Evolutionary conservation across 2,888 invertebrate species (phyloP).

Genomic region (Melanostoma scalare): DNA sequence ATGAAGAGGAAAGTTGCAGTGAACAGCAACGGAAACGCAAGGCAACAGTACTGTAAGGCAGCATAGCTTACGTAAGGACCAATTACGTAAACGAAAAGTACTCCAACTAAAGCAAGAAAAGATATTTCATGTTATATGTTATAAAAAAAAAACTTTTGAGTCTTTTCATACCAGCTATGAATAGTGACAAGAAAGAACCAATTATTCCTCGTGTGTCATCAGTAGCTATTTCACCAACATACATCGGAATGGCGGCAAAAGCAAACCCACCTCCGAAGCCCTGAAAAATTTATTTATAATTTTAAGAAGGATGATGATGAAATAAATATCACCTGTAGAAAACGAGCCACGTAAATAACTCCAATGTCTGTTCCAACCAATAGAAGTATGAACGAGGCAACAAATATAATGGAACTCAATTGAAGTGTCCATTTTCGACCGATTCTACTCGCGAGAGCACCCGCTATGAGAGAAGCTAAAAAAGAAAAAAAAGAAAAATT

Average conservation of each 20-base stretch:
- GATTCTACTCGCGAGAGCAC: constrained; percentile 85
- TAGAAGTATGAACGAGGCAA: constrained; percentile 87
- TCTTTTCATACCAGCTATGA: constrained; percentile 83
- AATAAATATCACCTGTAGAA: constrained; percentile 76
- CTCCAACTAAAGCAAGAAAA: constrained; percentile 82
- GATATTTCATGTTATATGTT: background rate
- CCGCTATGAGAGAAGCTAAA: constrained; percentile 87
- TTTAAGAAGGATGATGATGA: background rate
- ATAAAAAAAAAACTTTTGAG: background rate
- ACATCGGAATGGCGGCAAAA: constrained; percentile 90
- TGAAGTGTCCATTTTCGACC: constrained; percentile 88
- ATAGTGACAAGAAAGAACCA: constrained; percentile 90
- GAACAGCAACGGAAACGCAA: constrained; percentile 85
- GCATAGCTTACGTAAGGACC: constrained; percentile 89
- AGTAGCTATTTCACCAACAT: constrained; percentile 92
- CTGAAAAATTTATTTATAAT: constrained; percentile 47
- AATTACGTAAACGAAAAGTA: constrained; percentile 86
- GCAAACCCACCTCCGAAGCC: constrained; percentile 87
- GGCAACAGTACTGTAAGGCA: constrained; percentile 86
- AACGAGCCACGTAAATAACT: constrained; percentile 83
- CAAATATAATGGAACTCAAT: constrained; percentile 85
- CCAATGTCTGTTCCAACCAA: constrained; percentile 85
- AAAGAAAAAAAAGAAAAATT: background rate
- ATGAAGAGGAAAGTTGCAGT: constrained; percentile 86
- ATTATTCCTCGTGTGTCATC: constrained; percentile 90